Evolutionary conservation across 2,888 invertebrate species (phyloP).

Genomic region (Entomobrya multifasciata): DNA sequence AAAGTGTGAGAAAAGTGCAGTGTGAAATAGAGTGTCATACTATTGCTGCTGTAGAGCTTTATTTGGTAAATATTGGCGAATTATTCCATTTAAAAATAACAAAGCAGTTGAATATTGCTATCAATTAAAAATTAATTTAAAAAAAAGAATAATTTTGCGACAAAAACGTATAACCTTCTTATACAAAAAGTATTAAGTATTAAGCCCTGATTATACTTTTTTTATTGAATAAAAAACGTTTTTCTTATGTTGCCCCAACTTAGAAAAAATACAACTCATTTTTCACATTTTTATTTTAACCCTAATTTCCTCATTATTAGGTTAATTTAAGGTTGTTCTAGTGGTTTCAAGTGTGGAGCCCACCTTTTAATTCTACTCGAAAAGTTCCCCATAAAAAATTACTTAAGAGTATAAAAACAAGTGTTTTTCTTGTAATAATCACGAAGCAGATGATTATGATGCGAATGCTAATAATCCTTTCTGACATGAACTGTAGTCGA

Average conservation of each 20-base stretch:
- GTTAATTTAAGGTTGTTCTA: constrained; percentile 56
- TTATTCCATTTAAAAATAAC: too few relatives aligned
- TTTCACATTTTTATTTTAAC: neutral
- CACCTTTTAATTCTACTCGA: constrained; percentile 24
- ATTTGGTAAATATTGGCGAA: too few relatives aligned
- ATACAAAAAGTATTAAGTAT: too few relatives aligned
- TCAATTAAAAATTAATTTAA: too few relatives aligned
- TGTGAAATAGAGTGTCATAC: neutral
- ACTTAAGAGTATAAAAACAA: constrained; percentile 51
- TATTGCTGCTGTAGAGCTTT: too few relatives aligned
- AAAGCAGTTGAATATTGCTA: too few relatives aligned
- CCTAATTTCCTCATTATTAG: constrained; percentile 59
- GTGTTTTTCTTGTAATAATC: constrained; percentile 58
- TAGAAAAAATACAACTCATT: neutral
- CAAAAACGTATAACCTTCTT: too few relatives aligned
- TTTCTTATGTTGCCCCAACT: neutral
- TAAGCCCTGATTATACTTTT: neutral
- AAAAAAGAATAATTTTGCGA: too few relatives aligned
- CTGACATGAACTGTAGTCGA: constrained; percentile 45
- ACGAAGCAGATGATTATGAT: constrained; percentile 31
- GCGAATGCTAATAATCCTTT: constrained; percentile 65
- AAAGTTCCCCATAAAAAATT: constrained; percentile 34
- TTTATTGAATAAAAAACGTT: neutral
- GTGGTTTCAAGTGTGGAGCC: constrained; percentile 58
- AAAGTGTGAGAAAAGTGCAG: neutral